Conservation (phyloP, 2,113 vertebrate species). For the Plectropomus leopardus region DNA sequence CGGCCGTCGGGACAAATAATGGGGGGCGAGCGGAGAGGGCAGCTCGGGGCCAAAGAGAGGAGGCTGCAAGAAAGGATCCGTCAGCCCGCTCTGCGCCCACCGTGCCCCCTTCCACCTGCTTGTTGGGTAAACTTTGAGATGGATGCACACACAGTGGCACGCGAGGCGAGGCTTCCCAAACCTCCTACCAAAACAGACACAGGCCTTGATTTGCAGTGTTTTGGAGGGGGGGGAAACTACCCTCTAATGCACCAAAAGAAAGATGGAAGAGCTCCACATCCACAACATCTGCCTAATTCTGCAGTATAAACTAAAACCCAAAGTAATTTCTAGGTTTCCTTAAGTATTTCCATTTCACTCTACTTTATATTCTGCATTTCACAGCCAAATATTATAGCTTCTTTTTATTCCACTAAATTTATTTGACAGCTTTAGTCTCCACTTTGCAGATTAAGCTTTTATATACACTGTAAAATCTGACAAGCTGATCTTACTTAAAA, state of each 20-base stretch:
- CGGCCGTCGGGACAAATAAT: slow-evolving; percentile 80
- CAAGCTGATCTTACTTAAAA: too few relatives aligned
- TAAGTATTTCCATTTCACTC: background rate
- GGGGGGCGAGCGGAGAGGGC: slow-evolving; percentile 71
- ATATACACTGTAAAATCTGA: too few relatives aligned
- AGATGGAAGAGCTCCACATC: background rate
- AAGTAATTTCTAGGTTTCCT: background rate
- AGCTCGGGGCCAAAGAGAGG: slow-evolving; percentile 77
- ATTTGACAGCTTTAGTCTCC: background rate
- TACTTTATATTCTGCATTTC: background rate
- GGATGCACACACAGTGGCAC: slow-evolving; percentile 55
- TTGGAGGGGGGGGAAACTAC: background rate
- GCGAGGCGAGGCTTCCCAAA: slow-evolving; percentile 34
- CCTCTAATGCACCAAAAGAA: background rate
- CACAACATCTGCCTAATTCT: background rate
- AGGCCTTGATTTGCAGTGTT: background rate
- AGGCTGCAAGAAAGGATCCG: slow-evolving; percentile 72
- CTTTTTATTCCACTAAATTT: background rate
- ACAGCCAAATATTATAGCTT: background rate
- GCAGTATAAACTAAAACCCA: too few relatives aligned
- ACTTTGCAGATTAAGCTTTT: too few relatives aligned
- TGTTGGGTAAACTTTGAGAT: slow-evolving; percentile 81
- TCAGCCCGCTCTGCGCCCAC: slow-evolving; percentile 44
- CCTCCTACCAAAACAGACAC: background rate
- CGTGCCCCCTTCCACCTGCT: slow-evolving; percentile 68